Conservation (phyloP, 1,140 invertebrate species). For the Hesperophylax magnus region DNA sequence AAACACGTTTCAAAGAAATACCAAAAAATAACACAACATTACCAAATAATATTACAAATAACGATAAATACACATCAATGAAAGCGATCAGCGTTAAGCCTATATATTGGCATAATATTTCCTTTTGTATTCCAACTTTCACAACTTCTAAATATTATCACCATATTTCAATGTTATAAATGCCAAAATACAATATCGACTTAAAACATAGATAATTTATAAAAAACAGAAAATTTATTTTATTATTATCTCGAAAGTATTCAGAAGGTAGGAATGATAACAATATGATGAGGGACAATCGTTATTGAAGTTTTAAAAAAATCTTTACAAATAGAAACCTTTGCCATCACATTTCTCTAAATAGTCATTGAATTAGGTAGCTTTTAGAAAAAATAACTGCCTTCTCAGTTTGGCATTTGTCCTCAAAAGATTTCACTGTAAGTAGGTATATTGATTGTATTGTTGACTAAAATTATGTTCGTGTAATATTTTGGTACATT, state of each 20-base stretch:
- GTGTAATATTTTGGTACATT: no score
- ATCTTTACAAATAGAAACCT: no score
- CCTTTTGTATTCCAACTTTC: background rate
- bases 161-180: background rate
- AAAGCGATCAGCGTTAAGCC: background rate
- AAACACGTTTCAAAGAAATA: no score
- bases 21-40: background rate
- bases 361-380: no score
- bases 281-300: conserved; percentile 15
- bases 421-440: no score
- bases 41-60: background rate
- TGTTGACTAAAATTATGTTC: no score
- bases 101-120: background rate
- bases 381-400: no score
- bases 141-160: background rate
- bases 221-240: background rate
- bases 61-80: background rate
- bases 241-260: background rate
- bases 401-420: no score
- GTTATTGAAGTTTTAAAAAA: background rate
- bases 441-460: no score
- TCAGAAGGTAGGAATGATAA: conserved; percentile 2
- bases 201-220: background rate
- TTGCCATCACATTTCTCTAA: no score
- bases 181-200: background rate